phyloP scores from a whole-genome alignment of 2,888 invertebrate genomes.

The Apamea sordens region DNA sequence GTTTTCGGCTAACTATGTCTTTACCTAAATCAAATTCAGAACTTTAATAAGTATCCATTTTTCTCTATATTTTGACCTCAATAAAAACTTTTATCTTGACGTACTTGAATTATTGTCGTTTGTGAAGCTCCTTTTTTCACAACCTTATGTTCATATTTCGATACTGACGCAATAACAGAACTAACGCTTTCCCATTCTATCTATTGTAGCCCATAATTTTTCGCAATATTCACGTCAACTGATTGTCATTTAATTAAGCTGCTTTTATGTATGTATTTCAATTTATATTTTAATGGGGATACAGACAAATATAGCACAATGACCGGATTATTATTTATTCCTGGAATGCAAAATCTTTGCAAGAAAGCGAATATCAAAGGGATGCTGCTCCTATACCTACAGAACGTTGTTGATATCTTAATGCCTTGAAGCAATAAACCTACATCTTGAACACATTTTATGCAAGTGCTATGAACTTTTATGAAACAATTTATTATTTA shows the following conservation, averaged over 20 bases:
- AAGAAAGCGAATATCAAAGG: slow-evolving; percentile 15
- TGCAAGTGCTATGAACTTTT: not conserved
- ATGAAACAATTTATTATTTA: slow-evolving; percentile 7
- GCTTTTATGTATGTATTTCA: not conserved
- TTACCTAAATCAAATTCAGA: not conserved
- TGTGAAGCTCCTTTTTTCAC: not conserved
- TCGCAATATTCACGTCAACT: not conserved
- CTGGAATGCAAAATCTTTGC: slow-evolving; percentile 8
- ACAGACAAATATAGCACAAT: no score
- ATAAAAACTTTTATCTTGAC: not conserved
- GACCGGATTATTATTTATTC: not conserved
- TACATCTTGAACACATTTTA: not conserved
- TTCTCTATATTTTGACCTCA: not conserved
- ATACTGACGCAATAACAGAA: not conserved
- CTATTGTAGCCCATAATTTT: not conserved
- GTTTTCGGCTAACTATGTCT: not conserved
- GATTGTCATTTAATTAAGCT: not conserved
- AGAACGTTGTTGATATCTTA: not conserved
- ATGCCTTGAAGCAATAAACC: not conserved
- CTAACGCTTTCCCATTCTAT: no score
- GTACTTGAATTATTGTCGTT: not conserved
- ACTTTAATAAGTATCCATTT: not conserved
- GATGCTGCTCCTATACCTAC: not conserved
- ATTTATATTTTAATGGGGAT: not conserved
- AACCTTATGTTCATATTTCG: not conserved